Percentiles rank a stretch among this genome's conserved stretches.
Conservation (phyloP, 1,140 invertebrate genomes). For the Lordiphosa collinella region DNA sequence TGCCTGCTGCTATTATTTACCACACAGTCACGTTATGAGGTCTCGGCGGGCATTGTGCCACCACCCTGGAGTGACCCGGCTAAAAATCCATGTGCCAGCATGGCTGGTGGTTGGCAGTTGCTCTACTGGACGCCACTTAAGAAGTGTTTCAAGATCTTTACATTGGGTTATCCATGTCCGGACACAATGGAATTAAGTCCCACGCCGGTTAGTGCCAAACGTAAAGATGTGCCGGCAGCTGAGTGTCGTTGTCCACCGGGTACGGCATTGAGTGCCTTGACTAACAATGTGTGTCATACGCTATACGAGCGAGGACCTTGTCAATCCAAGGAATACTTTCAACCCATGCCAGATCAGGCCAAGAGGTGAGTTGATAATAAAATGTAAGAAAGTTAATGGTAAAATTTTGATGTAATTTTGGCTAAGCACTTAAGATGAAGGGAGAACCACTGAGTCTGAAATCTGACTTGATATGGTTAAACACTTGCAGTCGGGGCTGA, state of each 20-base stretch:
- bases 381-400: too few species aligned
- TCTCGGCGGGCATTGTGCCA: conserved; percentile 84
- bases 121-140: conserved; percentile 90
- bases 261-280: conserved; percentile 83
- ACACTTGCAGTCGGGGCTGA: too few species aligned
- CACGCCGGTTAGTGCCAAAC: conserved; percentile 56
- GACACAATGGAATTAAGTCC: conserved; percentile 90
- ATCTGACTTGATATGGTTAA: too few species aligned
- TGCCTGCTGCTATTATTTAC: conserved; percentile 49
- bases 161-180: conserved; percentile 89
- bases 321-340: conserved; percentile 82
- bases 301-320: conserved; percentile 87
- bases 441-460: too few species aligned
- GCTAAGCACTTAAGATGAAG: too few species aligned
- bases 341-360: conserved; percentile 42
- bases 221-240: conserved; percentile 79
- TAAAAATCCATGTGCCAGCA: conserved; percentile 88
- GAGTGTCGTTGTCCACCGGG: conserved; percentile 90
- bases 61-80: conserved; percentile 91
- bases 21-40: conserved; percentile 22
- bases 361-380: conserved; percentile 39
- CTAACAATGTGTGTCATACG: conserved; percentile 82
- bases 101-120: conserved; percentile 90
- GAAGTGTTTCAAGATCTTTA: conserved; percentile 91
- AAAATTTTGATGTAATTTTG: too few species aligned